phyloP scores from a whole-genome alignment of 2,888 invertebrate species.

The Doris montereyensis region DNA sequence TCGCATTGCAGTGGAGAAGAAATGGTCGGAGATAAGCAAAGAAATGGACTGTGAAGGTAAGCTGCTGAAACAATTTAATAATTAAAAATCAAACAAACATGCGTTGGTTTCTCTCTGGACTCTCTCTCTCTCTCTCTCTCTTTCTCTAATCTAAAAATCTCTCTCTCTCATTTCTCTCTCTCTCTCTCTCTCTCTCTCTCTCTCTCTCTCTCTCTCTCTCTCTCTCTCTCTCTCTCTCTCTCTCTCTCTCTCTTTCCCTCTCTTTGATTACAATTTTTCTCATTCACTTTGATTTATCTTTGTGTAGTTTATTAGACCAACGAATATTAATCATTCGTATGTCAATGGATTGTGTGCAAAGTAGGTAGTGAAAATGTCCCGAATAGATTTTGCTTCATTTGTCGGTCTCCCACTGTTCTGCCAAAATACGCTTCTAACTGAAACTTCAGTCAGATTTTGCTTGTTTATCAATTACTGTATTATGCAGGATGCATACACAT shows the following conservation, averaged over 20 bases:
- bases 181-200: background rate
- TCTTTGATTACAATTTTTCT: background rate
- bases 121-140: constrained; percentile 12
- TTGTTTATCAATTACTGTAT: constrained; percentile 3
- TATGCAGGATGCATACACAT: constrained; percentile 16
- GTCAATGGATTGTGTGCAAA: background rate
- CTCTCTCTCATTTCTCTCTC: background rate
- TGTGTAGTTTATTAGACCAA: background rate
- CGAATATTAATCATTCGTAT: background rate
- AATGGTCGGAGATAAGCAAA: background rate
- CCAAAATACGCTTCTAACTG: background rate
- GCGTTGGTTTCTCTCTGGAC: background rate
- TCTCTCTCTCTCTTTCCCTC: background rate
- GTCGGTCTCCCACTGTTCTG: background rate
- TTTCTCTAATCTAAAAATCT: background rate
- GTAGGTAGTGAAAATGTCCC: background rate
- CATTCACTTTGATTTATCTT: background rate
- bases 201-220: background rate
- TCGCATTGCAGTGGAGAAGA: background rate
- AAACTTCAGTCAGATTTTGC: background rate
- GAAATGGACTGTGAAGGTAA: background rate
- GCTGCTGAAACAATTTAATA: background rate
- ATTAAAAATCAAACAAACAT: background rate
- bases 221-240: background rate
- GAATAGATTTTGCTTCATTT: background rate